Conservation (phyloP, 2,888 invertebrate species). For the Ormyrus labotus region DNA sequence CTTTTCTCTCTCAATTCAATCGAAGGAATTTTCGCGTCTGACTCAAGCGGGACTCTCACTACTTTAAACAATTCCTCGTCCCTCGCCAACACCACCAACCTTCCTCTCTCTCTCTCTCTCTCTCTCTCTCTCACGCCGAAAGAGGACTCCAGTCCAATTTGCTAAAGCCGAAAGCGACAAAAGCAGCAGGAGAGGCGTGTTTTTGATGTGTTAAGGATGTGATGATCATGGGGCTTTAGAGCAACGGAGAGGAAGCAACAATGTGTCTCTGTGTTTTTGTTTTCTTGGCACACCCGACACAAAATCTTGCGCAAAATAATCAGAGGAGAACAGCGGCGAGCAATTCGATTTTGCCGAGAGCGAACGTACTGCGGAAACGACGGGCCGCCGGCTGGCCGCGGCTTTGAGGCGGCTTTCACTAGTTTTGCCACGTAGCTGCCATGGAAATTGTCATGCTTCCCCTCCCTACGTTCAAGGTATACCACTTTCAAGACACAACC, state of each 20-base stretch:
- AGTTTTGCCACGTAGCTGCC: constrained; percentile 56
- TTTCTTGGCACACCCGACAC: too few relatives aligned
- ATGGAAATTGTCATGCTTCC: constrained; percentile 55
- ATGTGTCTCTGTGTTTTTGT: background rate
- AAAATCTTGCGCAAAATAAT: too few relatives aligned
- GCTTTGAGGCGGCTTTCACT: constrained; percentile 54
- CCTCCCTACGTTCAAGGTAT: constrained; percentile 56
- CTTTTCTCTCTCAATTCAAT: too few relatives aligned
- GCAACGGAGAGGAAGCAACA: too few relatives aligned
- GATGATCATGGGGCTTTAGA: too few relatives aligned
- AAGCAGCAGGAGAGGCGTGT: too few relatives aligned
- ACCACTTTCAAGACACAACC: constrained; percentile 1
- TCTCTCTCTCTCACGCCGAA: too few relatives aligned
- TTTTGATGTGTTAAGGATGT: too few relatives aligned
- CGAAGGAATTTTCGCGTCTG: background rate
- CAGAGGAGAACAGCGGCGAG: constrained; percentile 74
- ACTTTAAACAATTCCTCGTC: background rate
- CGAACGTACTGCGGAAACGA: constrained; percentile 26
- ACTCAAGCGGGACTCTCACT: background rate
- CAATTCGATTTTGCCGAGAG: constrained; percentile 74
- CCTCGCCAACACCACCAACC: too few relatives aligned
- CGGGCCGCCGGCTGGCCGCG: constrained; percentile 50
- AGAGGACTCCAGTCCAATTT: too few relatives aligned
- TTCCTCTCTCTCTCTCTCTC: too few relatives aligned
- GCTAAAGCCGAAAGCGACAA: too few relatives aligned